A percentile compares a stretch with the other conserved stretches of the same genome.
phyloP scores from a whole-genome alignment of 2,113 vertebrate genomes.

The Marcusenius ussheri region DNA sequence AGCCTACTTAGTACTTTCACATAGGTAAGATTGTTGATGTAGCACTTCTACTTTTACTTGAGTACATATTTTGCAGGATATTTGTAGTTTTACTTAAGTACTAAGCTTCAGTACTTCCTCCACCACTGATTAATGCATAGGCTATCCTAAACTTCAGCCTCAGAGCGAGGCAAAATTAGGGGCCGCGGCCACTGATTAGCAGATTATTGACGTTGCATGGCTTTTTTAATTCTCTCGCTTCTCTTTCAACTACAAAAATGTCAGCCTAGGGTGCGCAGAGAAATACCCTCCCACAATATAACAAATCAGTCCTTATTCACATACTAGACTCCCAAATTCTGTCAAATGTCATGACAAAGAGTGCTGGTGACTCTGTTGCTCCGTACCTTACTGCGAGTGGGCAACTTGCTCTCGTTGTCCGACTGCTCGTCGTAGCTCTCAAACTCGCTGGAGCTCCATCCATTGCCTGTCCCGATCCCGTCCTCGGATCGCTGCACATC shows the following conservation, averaged over 20 bases:
- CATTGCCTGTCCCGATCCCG: slow-evolving; percentile 43
- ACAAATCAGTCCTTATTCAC: not conserved
- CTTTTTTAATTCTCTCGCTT: not conserved
- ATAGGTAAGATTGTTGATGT: too few species aligned
- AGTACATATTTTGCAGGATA: too few species aligned
- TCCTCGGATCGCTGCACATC: slow-evolving; percentile 49
- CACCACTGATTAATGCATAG: not conserved
- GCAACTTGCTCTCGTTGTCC: slow-evolving; percentile 50
- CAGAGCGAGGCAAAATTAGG: not conserved
- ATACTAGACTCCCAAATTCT: not conserved
- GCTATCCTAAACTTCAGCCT: too few species aligned
- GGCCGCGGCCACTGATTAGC: not conserved
- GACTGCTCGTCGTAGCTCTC: slow-evolving; percentile 80
- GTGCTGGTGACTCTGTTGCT: not conserved
- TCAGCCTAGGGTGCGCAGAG: not conserved
- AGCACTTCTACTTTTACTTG: too few species aligned
- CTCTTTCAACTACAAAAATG: not conserved
- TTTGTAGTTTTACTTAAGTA: too few species aligned
- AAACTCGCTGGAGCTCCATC: slow-evolving; percentile 81
- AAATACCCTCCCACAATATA: not conserved
- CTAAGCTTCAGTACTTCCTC: too few species aligned
- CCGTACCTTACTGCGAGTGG: slow-evolving; percentile 41
- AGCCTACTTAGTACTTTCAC: too few species aligned
- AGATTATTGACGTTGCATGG: not conserved
- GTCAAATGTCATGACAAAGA: not conserved